Evolutionary conservation across 2,888 invertebrate genomes (phyloP), one percentile per base, ranked within the genome.

Genomic region (Sepioteuthis lessoniana): DNA sequence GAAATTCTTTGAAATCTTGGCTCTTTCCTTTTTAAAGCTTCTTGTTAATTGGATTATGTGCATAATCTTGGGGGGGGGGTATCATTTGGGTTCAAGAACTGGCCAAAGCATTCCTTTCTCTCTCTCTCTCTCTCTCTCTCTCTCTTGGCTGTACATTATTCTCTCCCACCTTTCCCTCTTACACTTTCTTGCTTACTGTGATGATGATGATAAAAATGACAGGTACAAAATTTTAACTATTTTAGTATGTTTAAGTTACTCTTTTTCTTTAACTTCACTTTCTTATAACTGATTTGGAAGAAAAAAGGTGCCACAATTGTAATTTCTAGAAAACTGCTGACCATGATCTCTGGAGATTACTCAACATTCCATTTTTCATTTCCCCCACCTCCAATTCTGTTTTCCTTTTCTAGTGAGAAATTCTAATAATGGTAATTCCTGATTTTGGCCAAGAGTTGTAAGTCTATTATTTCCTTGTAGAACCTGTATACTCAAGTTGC

Each of bases 361-460:
- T 76, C 10, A 76, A 76, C 94, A 94, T 93, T 94, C 94, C 94
- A 94, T 94, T 90, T 94, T 90, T 94, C 94, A 94, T 90, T 92
- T 94, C 37, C 25, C 28, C 55, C 60, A 42, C 42, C 42, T 7
- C 42, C 42, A 5, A 42, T 93, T 55, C 91, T 91, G 10, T n/a
- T 76, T 76, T 76, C 13, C 10, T 76, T 10, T 31, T 76, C 76
- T 76, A 76, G 76, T 76, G n/a, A 76, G 31, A 76, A 76, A 76
- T 76, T n/a, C 35, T 10, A 10, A 76, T 16, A n/a, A n/a, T 76
- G 35, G 76, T 76, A n/a, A 16, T 76, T 76, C n/a, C n/a, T 76
- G 55, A 55, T 55, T 55, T 55, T 55, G 55, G 55, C 55, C 55
- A 25, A 55, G 55, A 55, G 7, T 55, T 55, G 25, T 55, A 25